Base-by-base conservation (phyloP, 2,113 vertebrate genomes). In the Ovibos moschatus region DNA sequence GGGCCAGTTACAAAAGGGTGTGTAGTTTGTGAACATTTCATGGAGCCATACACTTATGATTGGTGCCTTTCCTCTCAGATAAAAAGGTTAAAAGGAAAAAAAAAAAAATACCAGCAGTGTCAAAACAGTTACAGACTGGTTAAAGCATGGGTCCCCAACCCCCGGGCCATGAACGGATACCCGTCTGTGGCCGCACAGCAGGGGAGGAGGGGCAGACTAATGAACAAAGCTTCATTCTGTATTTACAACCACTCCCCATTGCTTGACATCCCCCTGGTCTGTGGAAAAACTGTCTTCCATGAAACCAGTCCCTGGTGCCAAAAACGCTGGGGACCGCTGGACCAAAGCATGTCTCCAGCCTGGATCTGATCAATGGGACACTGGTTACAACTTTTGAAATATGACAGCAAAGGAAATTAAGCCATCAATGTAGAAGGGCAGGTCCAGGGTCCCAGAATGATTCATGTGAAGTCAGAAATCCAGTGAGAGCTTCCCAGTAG, bases 1-100 rank as follows among this genome's bases (percentile, higher is more conserved):
- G 79, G 87, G 25, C 88, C 1, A 0, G 21, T 40, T 2, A 12
- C 45, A 13, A 6, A 40, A 23, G 9, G 2, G 2, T 33, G 27
- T 11, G 13, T 15, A 4, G n/a, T 15, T 1, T 62, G 47, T 7
- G 53, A 6, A 53, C 27, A 13, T 4, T 30, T 33, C 76, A 36
- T 0, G 11, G 4, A 88, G 62, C 13, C 5, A 8, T 1, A 43
- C 2, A 28, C 21, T 28, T 23, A 11, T 7, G 30, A n/a, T 40
- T 2, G 55, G 85, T 28, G 78, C 13, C 45, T 51, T 30, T 94
- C 85, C 57, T 55, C 30, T 23, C 16, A 2, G 19, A 36, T 43
- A 62, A 47, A 64, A 67, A 78, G 50, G 79, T 2, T 76, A 43
- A 76, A 45, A 58, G 15, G 27, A n/a, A 30, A 93, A 30, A 86